phyloP scores from a whole-genome alignment of 2,797 vertebrate genomes.

The Acanthurus lineatus region DNA sequence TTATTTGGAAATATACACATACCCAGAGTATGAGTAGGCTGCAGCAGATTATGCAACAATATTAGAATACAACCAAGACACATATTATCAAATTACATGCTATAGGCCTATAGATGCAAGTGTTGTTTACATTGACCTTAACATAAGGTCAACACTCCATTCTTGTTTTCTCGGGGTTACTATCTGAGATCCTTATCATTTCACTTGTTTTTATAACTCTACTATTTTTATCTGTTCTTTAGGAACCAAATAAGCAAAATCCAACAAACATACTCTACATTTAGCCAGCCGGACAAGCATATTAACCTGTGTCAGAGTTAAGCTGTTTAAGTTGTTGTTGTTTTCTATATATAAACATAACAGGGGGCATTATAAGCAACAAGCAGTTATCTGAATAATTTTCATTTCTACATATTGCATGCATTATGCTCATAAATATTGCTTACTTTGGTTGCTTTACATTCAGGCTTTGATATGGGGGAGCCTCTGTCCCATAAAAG shows the following conservation, averaged over 20 bases:
- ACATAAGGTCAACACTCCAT: constrained; percentile 25
- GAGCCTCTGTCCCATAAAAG: constrained; percentile 3
- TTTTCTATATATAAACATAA: neutral
- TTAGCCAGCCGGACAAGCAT: neutral
- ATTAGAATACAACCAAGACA: constrained; percentile 1
- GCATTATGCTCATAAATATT: constrained; percentile 7
- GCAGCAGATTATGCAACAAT: constrained; percentile 18
- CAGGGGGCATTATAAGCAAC: neutral
- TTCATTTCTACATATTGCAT: constrained; percentile 18
- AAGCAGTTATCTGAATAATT: constrained; percentile 1
- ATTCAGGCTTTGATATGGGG: constrained; percentile 19
- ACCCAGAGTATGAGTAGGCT: constrained; percentile 5
- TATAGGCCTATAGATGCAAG: neutral
- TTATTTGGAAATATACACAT: neutral
- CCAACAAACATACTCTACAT: neutral
- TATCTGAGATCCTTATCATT: neutral
- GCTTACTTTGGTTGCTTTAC: constrained; percentile 11
- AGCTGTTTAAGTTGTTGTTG: no score
- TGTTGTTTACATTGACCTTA: constrained; percentile 38
- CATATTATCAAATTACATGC: constrained; percentile 6
- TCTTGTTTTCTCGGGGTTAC: neutral
- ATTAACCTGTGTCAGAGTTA: neutral
- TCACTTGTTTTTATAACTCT: neutral
- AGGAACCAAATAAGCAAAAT: neutral
- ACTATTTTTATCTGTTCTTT: neutral